These are phyloP conservation scores for Astreopora myriophthalma DNA, from an alignment of 64 coral and sea anemone species.

Conservation along the genomic window DNA sequence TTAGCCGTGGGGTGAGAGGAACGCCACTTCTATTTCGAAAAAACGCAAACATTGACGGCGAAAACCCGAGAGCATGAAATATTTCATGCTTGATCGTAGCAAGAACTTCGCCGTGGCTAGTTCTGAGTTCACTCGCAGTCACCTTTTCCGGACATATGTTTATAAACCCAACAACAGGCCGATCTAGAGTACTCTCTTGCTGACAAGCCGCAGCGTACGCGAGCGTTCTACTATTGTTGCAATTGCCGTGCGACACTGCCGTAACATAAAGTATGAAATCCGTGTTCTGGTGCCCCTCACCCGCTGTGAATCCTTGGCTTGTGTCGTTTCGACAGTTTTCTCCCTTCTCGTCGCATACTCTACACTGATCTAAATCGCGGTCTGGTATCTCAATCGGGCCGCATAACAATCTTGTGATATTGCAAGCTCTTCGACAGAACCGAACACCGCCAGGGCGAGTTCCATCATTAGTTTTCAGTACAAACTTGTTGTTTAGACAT, in stretches of 20 bases:
- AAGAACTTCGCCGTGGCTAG: slow-evolving; percentile 60
- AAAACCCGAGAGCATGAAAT: slow-evolving; percentile 92
- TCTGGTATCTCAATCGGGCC: slow-evolving; percentile 52
- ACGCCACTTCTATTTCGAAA: slow-evolving; percentile 61
- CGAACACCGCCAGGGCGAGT: slow-evolving; percentile 32
- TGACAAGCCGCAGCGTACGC: slow-evolving; percentile 93
- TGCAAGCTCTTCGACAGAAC: slow-evolving; percentile 73
- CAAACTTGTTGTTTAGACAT: slow-evolving; percentile 68
- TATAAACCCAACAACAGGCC: slow-evolving; percentile 89
- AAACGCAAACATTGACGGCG: slow-evolving; percentile 82
- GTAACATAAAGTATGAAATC: slow-evolving; percentile 92
- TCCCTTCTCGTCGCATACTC: slow-evolving; percentile 67
- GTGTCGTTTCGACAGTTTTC: slow-evolving; percentile 62
- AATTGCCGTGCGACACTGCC: slow-evolving; percentile 49
- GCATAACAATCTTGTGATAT: slow-evolving; percentile 28
- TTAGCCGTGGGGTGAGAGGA: slow-evolving; percentile 59
- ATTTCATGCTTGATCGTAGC: slow-evolving; percentile 96
- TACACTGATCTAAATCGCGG: slow-evolving; percentile 78
- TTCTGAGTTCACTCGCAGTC: slow-evolving; percentile 19
- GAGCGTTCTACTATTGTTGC: slow-evolving; percentile 57
- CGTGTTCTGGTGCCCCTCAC: slow-evolving; percentile 65
- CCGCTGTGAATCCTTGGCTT: slow-evolving; percentile 14
- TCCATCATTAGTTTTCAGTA: slow-evolving; percentile 63
- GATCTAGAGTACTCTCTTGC: slow-evolving; percentile 78
- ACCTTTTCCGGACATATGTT: slow-evolving; percentile 88